Conservation (phyloP, 2,797 vertebrate species). For the Aphelocoma californica region DNA sequence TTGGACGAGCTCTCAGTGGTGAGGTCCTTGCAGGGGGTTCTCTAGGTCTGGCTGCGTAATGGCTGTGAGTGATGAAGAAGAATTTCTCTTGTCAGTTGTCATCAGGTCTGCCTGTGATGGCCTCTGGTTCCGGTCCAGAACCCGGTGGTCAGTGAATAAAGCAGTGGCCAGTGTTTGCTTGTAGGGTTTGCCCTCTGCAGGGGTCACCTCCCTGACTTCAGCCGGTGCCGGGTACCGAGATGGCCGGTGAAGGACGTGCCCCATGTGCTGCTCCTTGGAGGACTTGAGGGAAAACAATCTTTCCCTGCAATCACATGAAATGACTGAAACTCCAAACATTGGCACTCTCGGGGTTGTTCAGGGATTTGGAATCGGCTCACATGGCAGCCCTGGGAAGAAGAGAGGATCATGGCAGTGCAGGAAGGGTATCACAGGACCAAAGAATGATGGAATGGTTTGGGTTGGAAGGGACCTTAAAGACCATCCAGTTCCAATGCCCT, state of each 20-base stretch:
- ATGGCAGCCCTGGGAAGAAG: neutral
- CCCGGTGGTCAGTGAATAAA: neutral
- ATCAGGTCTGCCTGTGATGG: neutral
- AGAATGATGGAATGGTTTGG: neutral
- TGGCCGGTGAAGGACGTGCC: neutral
- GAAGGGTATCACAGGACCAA: neutral
- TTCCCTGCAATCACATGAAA: neutral
- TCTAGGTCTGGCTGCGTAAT: neutral
- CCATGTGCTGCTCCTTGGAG: neutral
- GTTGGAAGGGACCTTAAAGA: neutral
- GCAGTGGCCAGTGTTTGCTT: neutral
- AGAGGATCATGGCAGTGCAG: fast-evolving
- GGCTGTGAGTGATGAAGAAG: neutral
- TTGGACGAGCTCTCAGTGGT: neutral
- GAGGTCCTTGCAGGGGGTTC: neutral
- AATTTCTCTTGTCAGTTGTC: neutral
- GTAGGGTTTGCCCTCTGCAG: neutral
- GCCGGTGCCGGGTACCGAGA: neutral
- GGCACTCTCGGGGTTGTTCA: fast-evolving
- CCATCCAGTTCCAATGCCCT: neutral
- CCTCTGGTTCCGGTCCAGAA: neutral
- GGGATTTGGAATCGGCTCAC: neutral
- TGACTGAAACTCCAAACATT: neutral
- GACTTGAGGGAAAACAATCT: neutral
- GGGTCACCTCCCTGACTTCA: neutral